Percentiles rank a stretch among this genome's conserved stretches.
These are phyloP conservation scores for Nysson spinosus DNA, from an alignment of 2,888 invertebrate species.

Conservation along the genomic window DNA sequence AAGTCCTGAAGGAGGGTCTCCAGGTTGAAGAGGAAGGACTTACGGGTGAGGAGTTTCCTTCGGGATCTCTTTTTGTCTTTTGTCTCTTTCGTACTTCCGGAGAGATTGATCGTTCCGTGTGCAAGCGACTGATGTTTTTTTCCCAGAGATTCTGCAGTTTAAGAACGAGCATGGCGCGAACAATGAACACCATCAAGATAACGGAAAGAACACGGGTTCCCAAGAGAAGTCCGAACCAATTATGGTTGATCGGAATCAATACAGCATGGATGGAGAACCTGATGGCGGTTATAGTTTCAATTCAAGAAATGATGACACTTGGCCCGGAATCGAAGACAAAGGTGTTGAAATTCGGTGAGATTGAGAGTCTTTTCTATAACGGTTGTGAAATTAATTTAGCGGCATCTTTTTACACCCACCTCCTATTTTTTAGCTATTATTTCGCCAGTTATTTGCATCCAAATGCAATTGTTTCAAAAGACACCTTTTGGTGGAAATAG, in stretches of 20 bases:
- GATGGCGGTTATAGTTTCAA: slow-evolving; percentile 52
- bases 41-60: slow-evolving; percentile 79
- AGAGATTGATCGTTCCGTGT: not conserved
- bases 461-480: too few relatives aligned
- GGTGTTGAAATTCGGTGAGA: slow-evolving; percentile 70
- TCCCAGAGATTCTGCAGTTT: slow-evolving; percentile 72
- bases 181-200: slow-evolving; percentile 43
- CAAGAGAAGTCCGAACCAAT: slow-evolving; percentile 61
- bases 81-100: not conserved
- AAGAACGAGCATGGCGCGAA: slow-evolving; percentile 63
- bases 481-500: too few relatives aligned
- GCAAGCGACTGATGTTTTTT: slow-evolving; percentile 9
- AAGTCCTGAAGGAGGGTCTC: slow-evolving; percentile 87
- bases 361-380: too few relatives aligned
- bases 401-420: too few relatives aligned
- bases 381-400: not conserved
- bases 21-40: slow-evolving; percentile 92
- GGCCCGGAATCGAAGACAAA: slow-evolving; percentile 64
- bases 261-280: slow-evolving; percentile 60
- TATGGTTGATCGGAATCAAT: slow-evolving; percentile 67
- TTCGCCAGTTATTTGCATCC: too few relatives aligned
- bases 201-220: slow-evolving; percentile 50
- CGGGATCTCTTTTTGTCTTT: not conserved
- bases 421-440: too few relatives aligned
- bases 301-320: slow-evolving; percentile 51